Base-by-base conservation (phyloP, 2,888 invertebrate species). In the Nezara viridula region DNA sequence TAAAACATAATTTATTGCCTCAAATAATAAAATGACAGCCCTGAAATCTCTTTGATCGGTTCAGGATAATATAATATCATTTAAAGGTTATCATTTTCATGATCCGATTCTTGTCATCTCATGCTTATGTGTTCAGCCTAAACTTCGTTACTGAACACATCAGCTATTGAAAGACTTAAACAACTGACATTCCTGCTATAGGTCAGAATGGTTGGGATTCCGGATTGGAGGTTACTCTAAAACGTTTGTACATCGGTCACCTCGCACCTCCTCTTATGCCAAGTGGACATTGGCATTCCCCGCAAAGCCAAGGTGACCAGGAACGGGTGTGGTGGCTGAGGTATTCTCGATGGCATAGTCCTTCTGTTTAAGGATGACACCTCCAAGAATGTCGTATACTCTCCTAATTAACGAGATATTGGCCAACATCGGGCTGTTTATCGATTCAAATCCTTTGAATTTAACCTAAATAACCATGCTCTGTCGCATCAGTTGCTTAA, bases 221-320 rank as follows among this genome's bases (percentile, higher is more conserved):
- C 21, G 0, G 37, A 32, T 19, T 14, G 60, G 27, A 60, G 21
- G 37, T 37, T 73, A 73, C 37, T 32, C 19, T 37, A 37, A 19
- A 73, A 19, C 6, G 21, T 73, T 32, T 19, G 19, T 7, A 37
- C 32, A 60, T 60, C 5, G 27, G 14, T 60, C 60, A 60, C 27
- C 27, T 32, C 27, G 16, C 14, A 37, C 37, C 32, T 73, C 19
- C 32, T 27, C 60, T 60, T 27, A n/a, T 27, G 60, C 60, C n/a
- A 14, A 27, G 27, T 60, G 27, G 60, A 10, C 27, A 27, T 60
- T 60, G 27, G 60, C 27, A 60, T 60, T 14, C 60, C 19, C 66
- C 21, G 21, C 66, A 73, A 73, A 73, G 66, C 66, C 66, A 73
- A 73, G 66, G 66, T 73, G 66, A 73, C 27, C 66, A 32, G 19